Conservation (phyloP, 2,113 vertebrate genomes). For the Antechinus flavipes region DNA sequence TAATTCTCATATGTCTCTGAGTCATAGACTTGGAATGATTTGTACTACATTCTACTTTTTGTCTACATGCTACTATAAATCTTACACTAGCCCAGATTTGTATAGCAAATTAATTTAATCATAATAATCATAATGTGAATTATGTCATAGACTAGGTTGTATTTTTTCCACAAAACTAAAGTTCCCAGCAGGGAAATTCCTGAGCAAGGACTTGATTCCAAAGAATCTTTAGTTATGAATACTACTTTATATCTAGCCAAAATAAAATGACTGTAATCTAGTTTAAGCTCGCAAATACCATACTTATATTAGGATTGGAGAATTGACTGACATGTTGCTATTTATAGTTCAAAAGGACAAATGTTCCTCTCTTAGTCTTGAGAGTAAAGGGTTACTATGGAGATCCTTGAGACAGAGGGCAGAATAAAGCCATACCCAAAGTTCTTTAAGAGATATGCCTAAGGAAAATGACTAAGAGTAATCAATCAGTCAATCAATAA, state of each 20-base stretch:
- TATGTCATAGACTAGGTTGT: background rate
- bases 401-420: background rate
- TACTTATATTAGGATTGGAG: background rate
- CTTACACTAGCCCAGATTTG: background rate
- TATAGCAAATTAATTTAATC: background rate
- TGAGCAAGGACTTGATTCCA: background rate
- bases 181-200: background rate
- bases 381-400: background rate
- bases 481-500: background rate
- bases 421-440: background rate
- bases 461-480: background rate
- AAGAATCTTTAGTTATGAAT: background rate
- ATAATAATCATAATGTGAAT: background rate
- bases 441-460: background rate
- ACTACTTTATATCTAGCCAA: background rate
- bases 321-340: background rate
- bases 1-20: too few relatives aligned
- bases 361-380: background rate
- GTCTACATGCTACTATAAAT: background rate
- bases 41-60: background rate
- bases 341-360: background rate
- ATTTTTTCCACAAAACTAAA: background rate
- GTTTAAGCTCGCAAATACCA: background rate
- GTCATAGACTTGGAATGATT: background rate
- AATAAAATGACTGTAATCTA: background rate